These are phyloP conservation scores for Scaptomyza parva DNA, from an alignment of 2,888 invertebrate species.

Conservation along the genomic window DNA sequence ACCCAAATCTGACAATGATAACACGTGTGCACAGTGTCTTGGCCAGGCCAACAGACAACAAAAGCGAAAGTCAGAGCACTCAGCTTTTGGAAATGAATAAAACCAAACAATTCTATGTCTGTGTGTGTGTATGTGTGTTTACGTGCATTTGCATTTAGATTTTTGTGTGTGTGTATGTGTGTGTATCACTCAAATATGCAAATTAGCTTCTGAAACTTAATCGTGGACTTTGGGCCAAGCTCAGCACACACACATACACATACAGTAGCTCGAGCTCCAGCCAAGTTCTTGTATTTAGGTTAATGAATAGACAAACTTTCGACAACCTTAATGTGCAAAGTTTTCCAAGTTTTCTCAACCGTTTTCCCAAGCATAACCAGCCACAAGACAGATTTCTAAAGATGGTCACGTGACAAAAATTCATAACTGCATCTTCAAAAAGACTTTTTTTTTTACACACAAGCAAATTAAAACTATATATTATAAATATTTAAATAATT, in stretches of 20 bases:
- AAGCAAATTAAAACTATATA: too few species aligned
- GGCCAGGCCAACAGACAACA: constrained; percentile 37
- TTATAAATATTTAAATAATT: neutral
- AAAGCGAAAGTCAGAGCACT: constrained; percentile 50
- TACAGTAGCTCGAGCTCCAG: constrained; percentile 6
- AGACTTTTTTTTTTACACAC: too few species aligned
- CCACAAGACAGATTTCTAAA: constrained; percentile 17
- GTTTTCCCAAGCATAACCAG: constrained; percentile 35
- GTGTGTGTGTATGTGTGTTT: constrained; percentile 15
- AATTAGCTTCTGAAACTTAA: constrained; percentile 76
- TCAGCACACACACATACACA: neutral
- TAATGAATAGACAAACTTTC: constrained; percentile 79
- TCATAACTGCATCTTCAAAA: too few species aligned
- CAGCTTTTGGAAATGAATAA: constrained; percentile 15
- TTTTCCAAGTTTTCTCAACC: constrained; percentile 43
- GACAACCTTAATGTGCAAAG: constrained; percentile 77
- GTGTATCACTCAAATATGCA: constrained; percentile 73
- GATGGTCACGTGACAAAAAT: constrained; percentile 1
- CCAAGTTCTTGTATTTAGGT: constrained; percentile 67
- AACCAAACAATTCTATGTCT: constrained; percentile 9
- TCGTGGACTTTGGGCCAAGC: constrained; percentile 46
- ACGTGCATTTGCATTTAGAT: constrained; percentile 2
- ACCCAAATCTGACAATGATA: constrained; percentile 55
- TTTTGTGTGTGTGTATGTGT: constrained; percentile 22
- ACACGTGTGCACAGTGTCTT: constrained; percentile 40